Conservation (phyloP, 2,888 invertebrate genomes). For the Cordilura impudica region DNA sequence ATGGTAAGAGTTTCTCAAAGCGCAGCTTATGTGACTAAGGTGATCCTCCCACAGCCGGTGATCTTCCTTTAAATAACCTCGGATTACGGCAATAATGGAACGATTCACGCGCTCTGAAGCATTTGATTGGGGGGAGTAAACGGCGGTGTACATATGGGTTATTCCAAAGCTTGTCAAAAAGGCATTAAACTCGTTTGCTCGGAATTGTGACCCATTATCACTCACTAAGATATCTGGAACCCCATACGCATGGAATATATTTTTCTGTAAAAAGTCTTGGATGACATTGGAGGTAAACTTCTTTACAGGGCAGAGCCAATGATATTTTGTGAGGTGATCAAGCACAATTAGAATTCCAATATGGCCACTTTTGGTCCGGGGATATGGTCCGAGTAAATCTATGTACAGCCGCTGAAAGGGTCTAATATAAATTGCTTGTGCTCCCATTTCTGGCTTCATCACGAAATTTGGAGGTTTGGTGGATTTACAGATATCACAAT, state of each 20-base stretch:
- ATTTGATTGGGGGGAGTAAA: slow-evolving; percentile 28
- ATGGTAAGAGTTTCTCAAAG: no score
- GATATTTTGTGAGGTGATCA: no score
- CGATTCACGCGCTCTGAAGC: slow-evolving; percentile 27
- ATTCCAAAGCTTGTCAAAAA: not conserved
- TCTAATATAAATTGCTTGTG: not conserved
- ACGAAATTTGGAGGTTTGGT: no score
- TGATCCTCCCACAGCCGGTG: slow-evolving; percentile 10
- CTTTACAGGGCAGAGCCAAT: no score
- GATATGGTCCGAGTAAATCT: not conserved
- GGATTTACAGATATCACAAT: no score
- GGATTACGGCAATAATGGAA: not conserved
- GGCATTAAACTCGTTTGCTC: no score
- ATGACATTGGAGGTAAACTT: not conserved
- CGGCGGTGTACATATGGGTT: not conserved
- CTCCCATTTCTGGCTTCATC: no score
- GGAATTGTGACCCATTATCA: not conserved
- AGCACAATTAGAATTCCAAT: no score
- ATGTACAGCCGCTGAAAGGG: no score
- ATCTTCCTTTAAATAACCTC: not conserved
- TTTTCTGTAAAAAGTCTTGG: not conserved
- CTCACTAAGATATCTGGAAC: not conserved
- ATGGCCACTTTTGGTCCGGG: not conserved
- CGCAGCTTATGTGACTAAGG: not conserved
- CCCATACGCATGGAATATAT: no score